These are phyloP conservation scores for Hydra vulgaris DNA, from an alignment of 30 jellyfish, hydroid and myxozoan genomes.

Conservation along the genomic window DNA sequence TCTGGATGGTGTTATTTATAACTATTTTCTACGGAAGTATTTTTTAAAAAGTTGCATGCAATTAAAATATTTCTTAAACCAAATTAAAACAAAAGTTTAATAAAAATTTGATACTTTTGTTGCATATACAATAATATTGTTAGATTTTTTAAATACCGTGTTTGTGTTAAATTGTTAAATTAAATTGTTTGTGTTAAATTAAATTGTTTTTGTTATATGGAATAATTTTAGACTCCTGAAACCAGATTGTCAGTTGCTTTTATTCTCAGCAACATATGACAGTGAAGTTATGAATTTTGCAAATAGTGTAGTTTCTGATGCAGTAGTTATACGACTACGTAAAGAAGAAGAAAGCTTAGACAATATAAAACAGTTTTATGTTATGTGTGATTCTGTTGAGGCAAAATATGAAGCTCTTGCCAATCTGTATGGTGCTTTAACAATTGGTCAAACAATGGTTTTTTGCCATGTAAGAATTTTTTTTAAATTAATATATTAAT, in stretches of 20 bases:
- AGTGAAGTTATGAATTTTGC: constrained; percentile 81
- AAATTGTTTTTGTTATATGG: background rate
- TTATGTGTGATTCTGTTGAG: constrained; percentile 63
- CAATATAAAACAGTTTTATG: constrained; percentile 80
- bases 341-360: constrained; percentile 86
- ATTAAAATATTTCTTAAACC: no score
- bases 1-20: no score
- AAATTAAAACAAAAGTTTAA: no score
- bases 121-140: no score
- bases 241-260: constrained; percentile 65
- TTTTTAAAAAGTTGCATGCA: no score
- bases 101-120: no score
- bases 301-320: constrained; percentile 54
- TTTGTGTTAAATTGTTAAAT: background rate
- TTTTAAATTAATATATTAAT: background rate
- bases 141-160: no score
- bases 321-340: constrained; percentile 69
- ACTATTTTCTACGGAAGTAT: no score
- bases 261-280: constrained; percentile 94
- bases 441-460: constrained; percentile 94
- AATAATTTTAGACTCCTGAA: constrained; percentile 39
- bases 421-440: constrained; percentile 71
- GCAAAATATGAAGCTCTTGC: constrained; percentile 79
- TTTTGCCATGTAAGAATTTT: constrained; percentile 84
- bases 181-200: background rate